Percentiles rank a stretch among this genome's conserved stretches.
These are phyloP conservation scores for Chironomus tepperi DNA, from an alignment of 1,140 invertebrate species.

Conservation along the genomic window DNA sequence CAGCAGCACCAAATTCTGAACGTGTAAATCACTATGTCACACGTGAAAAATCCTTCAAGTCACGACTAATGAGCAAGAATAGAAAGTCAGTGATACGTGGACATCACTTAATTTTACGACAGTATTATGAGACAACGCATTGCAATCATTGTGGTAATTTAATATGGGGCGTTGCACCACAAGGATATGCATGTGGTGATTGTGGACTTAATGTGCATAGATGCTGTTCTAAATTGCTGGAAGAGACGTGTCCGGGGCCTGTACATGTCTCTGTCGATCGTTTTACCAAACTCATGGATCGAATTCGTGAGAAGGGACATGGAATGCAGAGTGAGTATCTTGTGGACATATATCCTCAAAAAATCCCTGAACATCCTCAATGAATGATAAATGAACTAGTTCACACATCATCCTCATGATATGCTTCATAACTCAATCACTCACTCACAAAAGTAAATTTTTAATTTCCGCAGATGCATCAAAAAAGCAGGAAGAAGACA, in stretches of 20 bases:
- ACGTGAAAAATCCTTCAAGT: slow-evolving; percentile 72
- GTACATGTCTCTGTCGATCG: slow-evolving; percentile 39
- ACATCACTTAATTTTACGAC: slow-evolving; percentile 81
- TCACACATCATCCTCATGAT: background rate
- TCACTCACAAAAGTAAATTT: background rate
- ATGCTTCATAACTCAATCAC: background rate
- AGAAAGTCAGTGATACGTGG: slow-evolving; percentile 66
- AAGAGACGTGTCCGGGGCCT: slow-evolving; percentile 77
- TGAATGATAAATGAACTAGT: no score
- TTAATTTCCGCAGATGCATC: slow-evolving; percentile 3
- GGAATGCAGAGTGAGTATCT: background rate
- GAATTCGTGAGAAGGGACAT: slow-evolving; percentile 43
- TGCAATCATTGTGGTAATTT: slow-evolving; percentile 90
- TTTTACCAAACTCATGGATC: slow-evolving; percentile 67
- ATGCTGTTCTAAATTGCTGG: slow-evolving; percentile 67
- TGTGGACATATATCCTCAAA: no score
- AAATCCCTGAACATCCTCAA: no score
- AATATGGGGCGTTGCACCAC: slow-evolving; percentile 88
- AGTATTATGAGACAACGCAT: slow-evolving; percentile 80
- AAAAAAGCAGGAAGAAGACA: slow-evolving; percentile 14
- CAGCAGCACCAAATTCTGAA: slow-evolving; percentile 37
- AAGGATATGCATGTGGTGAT: slow-evolving; percentile 87
- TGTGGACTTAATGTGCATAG: slow-evolving; percentile 86
- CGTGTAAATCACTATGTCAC: slow-evolving; percentile 64
- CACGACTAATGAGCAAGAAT: slow-evolving; percentile 59